These are phyloP conservation scores for Andricus grossulariae DNA, from an alignment of 1,140 invertebrate genomes.

Conservation along the genomic window DNA sequence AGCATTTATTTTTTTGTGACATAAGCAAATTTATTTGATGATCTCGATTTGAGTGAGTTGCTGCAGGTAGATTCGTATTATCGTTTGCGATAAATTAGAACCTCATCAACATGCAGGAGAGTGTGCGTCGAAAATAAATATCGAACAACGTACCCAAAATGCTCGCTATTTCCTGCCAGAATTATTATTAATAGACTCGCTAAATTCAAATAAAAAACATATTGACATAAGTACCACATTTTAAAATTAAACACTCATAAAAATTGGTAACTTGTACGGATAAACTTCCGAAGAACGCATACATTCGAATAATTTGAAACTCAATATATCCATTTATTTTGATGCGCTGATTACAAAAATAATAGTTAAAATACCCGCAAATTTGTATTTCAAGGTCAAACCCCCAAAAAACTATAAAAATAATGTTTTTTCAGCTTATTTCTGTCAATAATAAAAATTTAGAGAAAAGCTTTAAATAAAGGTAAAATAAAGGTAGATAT, in stretches of 20 bases:
- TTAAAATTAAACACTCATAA: background rate
- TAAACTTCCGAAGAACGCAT: too few species aligned
- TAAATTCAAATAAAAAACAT: background rate
- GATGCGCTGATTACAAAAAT: too few species aligned
- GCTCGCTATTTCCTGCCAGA: background rate
- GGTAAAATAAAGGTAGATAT: too few species aligned
- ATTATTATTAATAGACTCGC: constrained; percentile 16
- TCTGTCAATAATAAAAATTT: too few species aligned
- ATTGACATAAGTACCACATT: background rate
- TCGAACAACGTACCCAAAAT: background rate
- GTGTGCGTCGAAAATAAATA: background rate
- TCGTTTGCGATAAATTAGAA: background rate
- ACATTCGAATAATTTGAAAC: too few species aligned
- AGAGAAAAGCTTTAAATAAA: too few species aligned
- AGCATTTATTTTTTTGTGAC: background rate
- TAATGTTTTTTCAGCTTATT: too few species aligned
- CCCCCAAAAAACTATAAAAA: too few species aligned
- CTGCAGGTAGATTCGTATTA: background rate
- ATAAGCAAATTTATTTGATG: background rate
- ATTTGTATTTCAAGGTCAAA: too few species aligned
- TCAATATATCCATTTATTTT: too few species aligned
- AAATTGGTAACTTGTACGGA: too few species aligned
- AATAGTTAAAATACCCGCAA: too few species aligned
- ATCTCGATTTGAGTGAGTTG: constrained; percentile 7
- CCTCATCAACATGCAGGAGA: constrained; percentile 4